Base-by-base conservation (phyloP, 1,140 invertebrate genomes). In the Pristionchus pacificus region DNA sequence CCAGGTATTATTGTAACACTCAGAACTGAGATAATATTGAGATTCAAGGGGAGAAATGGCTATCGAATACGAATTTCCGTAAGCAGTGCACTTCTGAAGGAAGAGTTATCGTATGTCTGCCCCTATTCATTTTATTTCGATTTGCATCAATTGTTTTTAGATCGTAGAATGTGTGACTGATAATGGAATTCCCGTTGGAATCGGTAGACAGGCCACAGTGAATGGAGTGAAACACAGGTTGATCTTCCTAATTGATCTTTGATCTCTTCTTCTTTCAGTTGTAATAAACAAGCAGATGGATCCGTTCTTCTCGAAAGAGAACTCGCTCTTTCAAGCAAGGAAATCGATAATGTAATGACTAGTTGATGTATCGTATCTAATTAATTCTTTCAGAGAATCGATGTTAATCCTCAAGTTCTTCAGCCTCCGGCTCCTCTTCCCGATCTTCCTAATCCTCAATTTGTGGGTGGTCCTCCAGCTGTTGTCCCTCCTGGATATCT, bases 161-260 rank as follows among this genome's bases (percentile, higher is more conserved):
- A 71, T 74, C 27, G 29, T 33, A 10, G 64, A 74, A 62, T 74
- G 72, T 24, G 60, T 74, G 28, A 65, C 72, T 15, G 72, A 74
- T 66, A 63, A 67, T 2, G 72, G 72, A 33, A 74, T 74, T 30
- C 58, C 61, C 3, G 68, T 74, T 14, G 28, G 25, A 33, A 31
- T 74, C 19, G 66, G 71, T 30, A 59, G 61, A 25, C 63, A 75
- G 14, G 32, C 66, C 1, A 60, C 62, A 6, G 24, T 74, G 15
- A 74, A 64, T 55, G 68, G 72, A 27, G 60, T 74, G 55, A 59
- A 60, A 14, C 1, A 62, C n/a, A 1, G 24, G 60, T 14, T 6
- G 19, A 62, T 10, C 3, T 2, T 59, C 60, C 29, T 58, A 30
- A 30, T 25, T 68, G 2, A 28, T 31, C 25, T 29, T 64, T 28